Conservation (phyloP, 2,888 invertebrate species). For the Neocrepidodera transversa region DNA sequence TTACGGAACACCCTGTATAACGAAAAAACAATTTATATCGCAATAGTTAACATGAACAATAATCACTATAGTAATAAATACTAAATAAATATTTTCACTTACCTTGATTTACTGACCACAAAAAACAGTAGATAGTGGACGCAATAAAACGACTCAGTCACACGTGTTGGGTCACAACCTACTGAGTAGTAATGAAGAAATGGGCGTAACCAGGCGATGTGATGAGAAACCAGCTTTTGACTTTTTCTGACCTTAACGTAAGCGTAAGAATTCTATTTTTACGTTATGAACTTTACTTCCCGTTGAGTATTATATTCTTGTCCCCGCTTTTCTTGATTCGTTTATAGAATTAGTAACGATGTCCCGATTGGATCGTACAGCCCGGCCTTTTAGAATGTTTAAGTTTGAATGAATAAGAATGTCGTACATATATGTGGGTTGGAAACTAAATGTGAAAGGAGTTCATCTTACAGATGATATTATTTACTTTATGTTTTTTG, state of each 20-base stretch:
- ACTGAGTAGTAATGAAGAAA: slow-evolving; percentile 15
- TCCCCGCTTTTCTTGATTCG: slow-evolving; percentile 1
- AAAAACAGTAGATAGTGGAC: no score
- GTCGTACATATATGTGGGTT: background rate
- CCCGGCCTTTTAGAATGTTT: background rate
- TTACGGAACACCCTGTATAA: no score
- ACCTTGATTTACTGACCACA: slow-evolving; percentile 12
- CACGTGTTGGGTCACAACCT: slow-evolving; percentile 26
- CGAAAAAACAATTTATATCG: no score
- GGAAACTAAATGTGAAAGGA: background rate
- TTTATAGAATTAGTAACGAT: slow-evolving; percentile 7
- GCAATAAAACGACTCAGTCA: no score
- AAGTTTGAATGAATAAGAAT: no score
- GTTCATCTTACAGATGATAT: no score
- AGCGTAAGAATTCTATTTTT: slow-evolving; percentile 10
- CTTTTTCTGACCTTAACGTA: background rate
- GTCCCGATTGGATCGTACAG: background rate
- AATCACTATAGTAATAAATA: no score
- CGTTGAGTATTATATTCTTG: slow-evolving; percentile 4
- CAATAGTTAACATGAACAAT: no score
- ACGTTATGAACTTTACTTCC: slow-evolving; percentile 3
- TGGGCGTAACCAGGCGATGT: slow-evolving; percentile 31
- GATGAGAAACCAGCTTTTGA: slow-evolving; percentile 15
- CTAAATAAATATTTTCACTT: no score
- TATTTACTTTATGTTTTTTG: background rate